phyloP scores from a whole-genome alignment of 1,140 invertebrate genomes.

The Drosophila nasuta region DNA sequence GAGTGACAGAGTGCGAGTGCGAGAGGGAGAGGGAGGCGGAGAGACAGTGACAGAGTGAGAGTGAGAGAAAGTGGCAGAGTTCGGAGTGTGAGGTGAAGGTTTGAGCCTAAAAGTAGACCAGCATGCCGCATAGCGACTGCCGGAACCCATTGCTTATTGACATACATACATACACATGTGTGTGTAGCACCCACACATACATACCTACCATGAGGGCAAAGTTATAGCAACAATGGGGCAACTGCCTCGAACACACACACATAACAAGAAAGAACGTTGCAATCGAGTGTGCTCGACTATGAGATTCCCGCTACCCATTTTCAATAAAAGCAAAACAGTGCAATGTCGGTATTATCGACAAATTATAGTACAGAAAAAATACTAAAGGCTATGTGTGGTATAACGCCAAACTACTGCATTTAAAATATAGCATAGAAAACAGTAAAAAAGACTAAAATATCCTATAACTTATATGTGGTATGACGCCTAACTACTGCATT shows the following conservation, averaged over 20 bases:
- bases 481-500: no score
- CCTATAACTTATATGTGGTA: no score
- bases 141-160: conserved; percentile 35
- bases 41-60: conserved; percentile 2
- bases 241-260: conserved; percentile 20
- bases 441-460: no score
- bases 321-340: no score
- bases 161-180: conserved; percentile 5
- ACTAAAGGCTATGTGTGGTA: no score
- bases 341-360: no score
- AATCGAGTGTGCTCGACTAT: no score
- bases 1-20: conserved; percentile 5
- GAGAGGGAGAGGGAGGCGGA: neutral
- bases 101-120: conserved; percentile 59
- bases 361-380: no score
- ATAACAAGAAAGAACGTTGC: no score
- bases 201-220: conserved; percentile 23
- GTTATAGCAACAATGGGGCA: conserved; percentile 28
- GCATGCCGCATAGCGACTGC: conserved; percentile 45
- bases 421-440: no score
- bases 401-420: no score
- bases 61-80: neutral
- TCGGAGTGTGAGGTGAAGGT: conserved; percentile 4
- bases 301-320: no score
- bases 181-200: conserved; percentile 34